A percentile compares a stretch with the other conserved stretches of the same genome.
phyloP scores from a whole-genome alignment of 2,888 invertebrate genomes.

The Pammene aurita region DNA sequence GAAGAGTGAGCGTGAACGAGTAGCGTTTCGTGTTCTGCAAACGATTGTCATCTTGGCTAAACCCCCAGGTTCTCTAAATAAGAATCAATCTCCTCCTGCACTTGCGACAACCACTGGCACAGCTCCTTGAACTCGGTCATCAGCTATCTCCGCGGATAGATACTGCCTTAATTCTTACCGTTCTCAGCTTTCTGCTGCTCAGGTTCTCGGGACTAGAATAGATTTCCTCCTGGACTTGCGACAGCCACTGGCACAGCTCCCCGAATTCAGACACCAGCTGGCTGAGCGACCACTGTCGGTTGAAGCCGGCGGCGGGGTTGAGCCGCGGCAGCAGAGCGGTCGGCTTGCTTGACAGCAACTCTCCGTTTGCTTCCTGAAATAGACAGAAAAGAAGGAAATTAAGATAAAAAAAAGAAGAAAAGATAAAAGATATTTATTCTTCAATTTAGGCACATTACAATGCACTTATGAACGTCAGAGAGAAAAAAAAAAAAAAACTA shows the following conservation, averaged over 20 bases:
- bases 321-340: slow-evolving; percentile 70
- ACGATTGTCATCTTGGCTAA: too few relatives aligned
- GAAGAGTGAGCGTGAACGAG: too few relatives aligned
- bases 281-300: slow-evolving; percentile 87
- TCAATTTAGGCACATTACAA: too few relatives aligned
- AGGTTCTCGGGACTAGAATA: slow-evolving; percentile 89
- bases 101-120: slow-evolving; percentile 90
- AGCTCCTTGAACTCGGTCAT: slow-evolving; percentile 90
- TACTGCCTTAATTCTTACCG: slow-evolving; percentile 72
- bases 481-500: too few relatives aligned
- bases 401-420: too few relatives aligned
- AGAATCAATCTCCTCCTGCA: slow-evolving; percentile 89
- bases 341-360: slow-evolving; percentile 86
- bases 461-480: too few relatives aligned
- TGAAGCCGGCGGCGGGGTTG: slow-evolving; percentile 69
- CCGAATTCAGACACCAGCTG: slow-evolving; percentile 91
- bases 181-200: slow-evolving; percentile 86
- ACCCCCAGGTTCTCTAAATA: slow-evolving; percentile 90
- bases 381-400: slow-evolving; percentile 1
- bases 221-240: slow-evolving; percentile 89
- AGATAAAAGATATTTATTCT: too few relatives aligned
- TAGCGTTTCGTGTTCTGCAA: too few relatives aligned
- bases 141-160: too few relatives aligned
- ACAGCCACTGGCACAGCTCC: slow-evolving; percentile 91
- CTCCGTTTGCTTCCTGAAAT: slow-evolving; percentile 89